These are phyloP conservation scores for Mormyrops boulengeri DNA, from an alignment of 2,797 vertebrate genomes.

Conservation along the genomic window DNA sequence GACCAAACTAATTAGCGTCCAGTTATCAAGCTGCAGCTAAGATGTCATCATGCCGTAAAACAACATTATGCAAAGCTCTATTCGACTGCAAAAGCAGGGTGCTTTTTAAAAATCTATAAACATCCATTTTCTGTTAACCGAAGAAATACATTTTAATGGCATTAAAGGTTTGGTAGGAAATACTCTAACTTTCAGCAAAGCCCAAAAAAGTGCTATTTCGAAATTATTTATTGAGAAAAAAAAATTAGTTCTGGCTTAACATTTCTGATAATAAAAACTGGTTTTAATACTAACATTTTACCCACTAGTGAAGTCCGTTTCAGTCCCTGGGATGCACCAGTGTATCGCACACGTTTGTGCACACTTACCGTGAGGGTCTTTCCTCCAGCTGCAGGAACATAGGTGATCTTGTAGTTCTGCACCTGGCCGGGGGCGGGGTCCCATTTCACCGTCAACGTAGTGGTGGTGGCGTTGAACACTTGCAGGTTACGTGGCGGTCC, in stretches of 20 bases:
- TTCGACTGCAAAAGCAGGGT: background rate
- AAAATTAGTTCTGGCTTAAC: background rate
- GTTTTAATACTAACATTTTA: background rate
- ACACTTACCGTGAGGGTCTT: constrained; percentile 65
- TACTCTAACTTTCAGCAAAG: background rate
- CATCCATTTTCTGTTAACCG: background rate
- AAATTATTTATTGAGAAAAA: background rate
- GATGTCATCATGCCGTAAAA: background rate
- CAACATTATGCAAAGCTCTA: background rate
- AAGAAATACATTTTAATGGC: background rate
- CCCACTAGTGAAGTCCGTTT: background rate
- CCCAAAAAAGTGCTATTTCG: background rate
- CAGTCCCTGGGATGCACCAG: background rate
- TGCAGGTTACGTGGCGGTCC: constrained; percentile 80
- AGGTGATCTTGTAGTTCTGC: constrained; percentile 78
- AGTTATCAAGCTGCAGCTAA: background rate
- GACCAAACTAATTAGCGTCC: background rate
- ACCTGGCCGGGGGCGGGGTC: constrained; percentile 78
- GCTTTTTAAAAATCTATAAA: background rate
- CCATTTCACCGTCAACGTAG: constrained; percentile 80
- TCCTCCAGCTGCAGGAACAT: constrained; percentile 64
- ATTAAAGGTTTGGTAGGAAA: background rate
- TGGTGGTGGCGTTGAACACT: constrained; percentile 83
- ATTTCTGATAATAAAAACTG: background rate
- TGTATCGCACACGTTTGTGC: background rate